Evolutionary conservation across 2,113 vertebrate species (phyloP), one percentile per base, ranked within the genome.

Genomic region (Daboia siamensis): DNA sequence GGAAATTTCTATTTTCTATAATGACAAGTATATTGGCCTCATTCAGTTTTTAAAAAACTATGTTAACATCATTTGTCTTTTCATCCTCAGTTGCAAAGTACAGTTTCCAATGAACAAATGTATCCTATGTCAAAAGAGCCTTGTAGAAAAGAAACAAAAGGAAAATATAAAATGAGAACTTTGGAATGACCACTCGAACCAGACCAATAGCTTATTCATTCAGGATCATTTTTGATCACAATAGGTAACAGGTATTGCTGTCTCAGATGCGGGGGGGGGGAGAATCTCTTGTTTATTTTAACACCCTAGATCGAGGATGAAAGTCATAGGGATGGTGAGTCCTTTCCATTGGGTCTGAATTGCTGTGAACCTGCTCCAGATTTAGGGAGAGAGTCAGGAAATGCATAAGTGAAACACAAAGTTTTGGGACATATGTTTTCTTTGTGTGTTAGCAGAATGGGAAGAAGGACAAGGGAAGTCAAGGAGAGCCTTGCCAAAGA

Each of bases 1-100:
- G 96, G 95, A 33, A 85, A 97, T 97, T 97, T 95, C 96, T 97
- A 94, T 94, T 97, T 97, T 97, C 95, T 96, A 96, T 97, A 97
- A 96, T 92, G 95, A 93, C 96, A 97, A 97, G 96, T 96, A 93
- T 96, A 97, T 97, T 97, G 96, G 93, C 90, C 46, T 96, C 96
- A 96, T 96, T 96, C 95, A 96, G 96, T 96, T 97, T 97, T 97
- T 94, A 92, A 95, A 90, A 96, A 96, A 94, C 92, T 95, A 93
- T 95, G 95, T 93, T 96, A 96, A 96, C 95, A 95, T 95, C 96
- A 95, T 96, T 97, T 96, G 93, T 91, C 12, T 55, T 91, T 92
- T 0, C 64, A 91, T 94, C 85, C 92, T 94, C 92, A 93, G 95
- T 95, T 95, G 95, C 94, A 95, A 96, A 93, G 91, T 88, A 23